These are phyloP conservation scores for Pteropus rufus DNA, from an alignment of 2,797 vertebrate genomes.

Conservation along the genomic window DNA sequence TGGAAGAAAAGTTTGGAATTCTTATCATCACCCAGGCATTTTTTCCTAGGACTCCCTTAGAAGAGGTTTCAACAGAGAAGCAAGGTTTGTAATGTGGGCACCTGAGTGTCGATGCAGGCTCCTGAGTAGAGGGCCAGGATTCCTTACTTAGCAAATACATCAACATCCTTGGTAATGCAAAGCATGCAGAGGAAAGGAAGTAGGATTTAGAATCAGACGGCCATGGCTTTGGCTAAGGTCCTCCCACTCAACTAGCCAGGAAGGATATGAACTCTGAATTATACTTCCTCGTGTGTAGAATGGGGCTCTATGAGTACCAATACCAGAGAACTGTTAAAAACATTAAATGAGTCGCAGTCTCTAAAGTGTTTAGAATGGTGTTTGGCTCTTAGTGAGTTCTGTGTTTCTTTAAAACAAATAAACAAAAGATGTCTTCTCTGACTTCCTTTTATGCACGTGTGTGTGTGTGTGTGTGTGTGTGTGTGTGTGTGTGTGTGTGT, in stretches of 20 bases:
- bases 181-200: neutral
- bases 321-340: neutral
- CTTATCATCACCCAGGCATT: neutral
- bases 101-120: neutral
- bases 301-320: no score
- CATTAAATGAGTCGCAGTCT: neutral
- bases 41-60: constrained; percentile 1
- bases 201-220: neutral
- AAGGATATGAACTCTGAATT: neutral
- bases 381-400: neutral
- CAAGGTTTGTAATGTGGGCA: neutral
- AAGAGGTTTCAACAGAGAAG: neutral
- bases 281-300: neutral
- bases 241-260: neutral
- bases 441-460: neutral
- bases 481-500: neutral
- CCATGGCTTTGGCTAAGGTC: neutral
- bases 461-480: neutral
- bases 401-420: neutral
- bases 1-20: constrained; percentile 34
- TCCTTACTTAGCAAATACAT: neutral
- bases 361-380: neutral
- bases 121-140: neutral
- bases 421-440: neutral
- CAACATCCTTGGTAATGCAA: neutral